A percentile compares a stretch with the other conserved stretches of the same genome.
These are phyloP conservation scores for Pycnonotus jocosus DNA, from an alignment of 2,113 vertebrate species.

Conservation along the genomic window DNA sequence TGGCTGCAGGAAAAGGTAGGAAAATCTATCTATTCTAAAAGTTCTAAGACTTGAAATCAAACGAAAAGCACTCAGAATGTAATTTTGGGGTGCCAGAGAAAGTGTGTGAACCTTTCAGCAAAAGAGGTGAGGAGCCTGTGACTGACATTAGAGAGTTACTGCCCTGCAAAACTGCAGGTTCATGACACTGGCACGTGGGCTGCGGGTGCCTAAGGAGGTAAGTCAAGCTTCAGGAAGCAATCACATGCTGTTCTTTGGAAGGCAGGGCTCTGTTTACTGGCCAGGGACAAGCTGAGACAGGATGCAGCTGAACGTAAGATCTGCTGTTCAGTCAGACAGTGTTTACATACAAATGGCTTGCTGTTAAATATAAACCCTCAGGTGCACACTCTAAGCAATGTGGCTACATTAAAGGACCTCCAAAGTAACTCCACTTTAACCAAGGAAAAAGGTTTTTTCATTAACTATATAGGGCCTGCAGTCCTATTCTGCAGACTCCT, in stretches of 20 bases:
- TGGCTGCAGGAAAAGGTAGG: background rate
- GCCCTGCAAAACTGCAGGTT: background rate
- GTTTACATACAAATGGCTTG: conserved; percentile 32
- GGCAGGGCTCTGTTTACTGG: background rate
- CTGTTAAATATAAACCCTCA: conserved; percentile 20
- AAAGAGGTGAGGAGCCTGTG: background rate
- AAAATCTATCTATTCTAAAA: background rate
- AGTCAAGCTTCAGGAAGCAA: background rate
- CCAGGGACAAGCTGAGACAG: conserved; percentile 1
- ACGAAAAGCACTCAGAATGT: background rate
- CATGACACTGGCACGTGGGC: background rate
- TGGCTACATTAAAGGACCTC: background rate
- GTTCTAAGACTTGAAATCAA: background rate
- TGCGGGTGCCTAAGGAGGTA: background rate
- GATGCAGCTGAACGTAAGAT: conserved; percentile 37
- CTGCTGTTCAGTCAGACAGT: background rate
- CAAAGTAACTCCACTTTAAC: background rate
- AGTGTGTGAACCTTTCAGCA: background rate
- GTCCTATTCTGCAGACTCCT: background rate
- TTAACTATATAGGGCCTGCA: background rate
- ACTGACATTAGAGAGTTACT: background rate
- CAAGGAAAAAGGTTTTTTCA: background rate
- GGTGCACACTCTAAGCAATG: background rate
- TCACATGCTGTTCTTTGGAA: background rate
- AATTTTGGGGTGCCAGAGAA: background rate